These are phyloP conservation scores for Sebastes minor DNA, from an alignment of 2,797 vertebrate genomes.

Conservation along the genomic window DNA sequence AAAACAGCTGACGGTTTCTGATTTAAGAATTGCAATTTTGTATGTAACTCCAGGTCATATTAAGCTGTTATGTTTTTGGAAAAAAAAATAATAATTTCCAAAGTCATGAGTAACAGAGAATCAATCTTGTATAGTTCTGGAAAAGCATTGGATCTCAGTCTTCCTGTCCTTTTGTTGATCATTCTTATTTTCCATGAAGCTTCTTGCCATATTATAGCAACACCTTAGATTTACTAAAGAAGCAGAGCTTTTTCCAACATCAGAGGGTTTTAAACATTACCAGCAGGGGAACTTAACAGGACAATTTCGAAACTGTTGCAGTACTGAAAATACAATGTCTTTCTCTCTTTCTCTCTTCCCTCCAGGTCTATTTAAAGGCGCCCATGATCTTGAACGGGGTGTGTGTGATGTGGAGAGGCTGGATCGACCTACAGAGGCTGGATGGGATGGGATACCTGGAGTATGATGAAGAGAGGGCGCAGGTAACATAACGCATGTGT, in stretches of 20 bases:
- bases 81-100: neutral
- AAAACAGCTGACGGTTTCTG: conserved; percentile 20
- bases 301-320: neutral
- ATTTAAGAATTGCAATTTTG: neutral
- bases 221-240: neutral
- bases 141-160: neutral
- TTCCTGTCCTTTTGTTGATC: neutral
- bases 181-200: neutral
- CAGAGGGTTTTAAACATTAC: neutral
- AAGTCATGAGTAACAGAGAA: conserved; percentile 4
- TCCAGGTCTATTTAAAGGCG: conserved; percentile 95
- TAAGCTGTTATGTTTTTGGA: neutral
- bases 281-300: neutral
- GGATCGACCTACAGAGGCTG: conserved; percentile 96
- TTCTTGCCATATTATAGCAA: neutral
- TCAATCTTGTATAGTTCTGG: neutral
- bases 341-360: conserved; percentile 23
- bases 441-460: conserved; percentile 99
- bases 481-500: conserved; percentile 82
- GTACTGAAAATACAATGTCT: neutral
- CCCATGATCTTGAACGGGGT: conserved; percentile 99
- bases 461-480: conserved; percentile 96
- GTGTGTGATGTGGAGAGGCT: conserved; percentile 98
- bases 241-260: neutral
- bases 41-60: neutral